Base-by-base conservation (phyloP, 1,140 invertebrate species). In the Drosophila trapezifrons region DNA sequence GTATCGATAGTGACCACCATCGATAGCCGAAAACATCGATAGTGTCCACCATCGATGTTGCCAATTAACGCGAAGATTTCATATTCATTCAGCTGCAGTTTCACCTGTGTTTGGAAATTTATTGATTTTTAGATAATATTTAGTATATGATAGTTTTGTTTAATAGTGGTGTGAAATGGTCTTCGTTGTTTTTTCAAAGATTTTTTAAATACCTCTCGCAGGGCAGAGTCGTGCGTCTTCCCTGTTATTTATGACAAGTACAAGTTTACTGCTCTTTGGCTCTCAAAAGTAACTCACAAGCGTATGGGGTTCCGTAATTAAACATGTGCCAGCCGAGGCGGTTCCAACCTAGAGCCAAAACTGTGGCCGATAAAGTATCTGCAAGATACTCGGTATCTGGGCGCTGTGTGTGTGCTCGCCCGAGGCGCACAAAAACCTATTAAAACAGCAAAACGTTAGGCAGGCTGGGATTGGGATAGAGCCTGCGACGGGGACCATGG, bases 231-330 rank as follows among this genome's bases (percentile, higher is more conserved):
- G 20, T 35, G 54, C 49, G 45, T 74, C 64, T 70, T 75, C n/a
- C 55, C 54, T 58, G 76, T 80, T 78, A 85, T 85, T 85, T 85
- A 85, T 85, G 82, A 85, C 80, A 84, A 80, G 81, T 80, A 72
- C 76, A 78, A 63, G 71, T 62, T 69, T 80, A 72, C 59, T 79
- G 49, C 67, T 54, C 59, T 67, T 58, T 47, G 63, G 59, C 77
- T 75, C 79, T 86, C 52, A 49, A 86, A 86, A 86, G 75, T 76
- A 86, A 86, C 87, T 76, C 82, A 76, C 80, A 80, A 74, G 83
- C 84, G 80, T 74, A 74, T 89, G 76, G 83, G 65, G 73, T 67
- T 67, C 80, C 77, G 84, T 89, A 87, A 89, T 87, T 87, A 87
- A 87, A 83, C 83, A 74, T 65, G 60, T 79, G 67, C 59, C 83